Evolutionary conservation across 2,888 invertebrate species (phyloP).

Genomic region (Celastrina argiolus): DNA sequence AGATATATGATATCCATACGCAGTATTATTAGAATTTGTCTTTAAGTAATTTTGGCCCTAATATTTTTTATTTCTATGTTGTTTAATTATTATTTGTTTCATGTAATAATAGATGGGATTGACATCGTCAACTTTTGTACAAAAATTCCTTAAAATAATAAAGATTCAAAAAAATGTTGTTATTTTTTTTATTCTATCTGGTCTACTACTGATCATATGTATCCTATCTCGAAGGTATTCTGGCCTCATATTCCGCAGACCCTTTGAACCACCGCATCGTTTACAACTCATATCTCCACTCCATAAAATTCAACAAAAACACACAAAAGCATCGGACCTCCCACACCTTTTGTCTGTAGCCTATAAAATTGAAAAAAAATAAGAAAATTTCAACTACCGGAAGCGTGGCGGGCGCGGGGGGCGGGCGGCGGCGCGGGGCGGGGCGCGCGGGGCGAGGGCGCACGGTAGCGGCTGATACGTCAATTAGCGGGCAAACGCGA

Average conservation of each 20-base stretch:
- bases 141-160: too few relatives aligned
- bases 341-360: constrained; percentile 32
- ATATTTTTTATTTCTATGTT: too few relatives aligned
- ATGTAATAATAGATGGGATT: too few relatives aligned
- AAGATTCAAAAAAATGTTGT: too few relatives aligned
- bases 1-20: too few relatives aligned
- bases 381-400: constrained; percentile 38
- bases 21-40: too few relatives aligned
- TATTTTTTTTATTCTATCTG: too few relatives aligned
- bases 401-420: constrained; percentile 44
- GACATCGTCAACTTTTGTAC: too few relatives aligned
- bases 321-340: constrained; percentile 28
- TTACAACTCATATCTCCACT: background rate
- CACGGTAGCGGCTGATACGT: constrained; percentile 64
- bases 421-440: constrained; percentile 27
- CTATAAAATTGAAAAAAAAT: constrained; percentile 27
- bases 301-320: constrained; percentile 16
- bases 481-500: constrained; percentile 68
- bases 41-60: too few relatives aligned
- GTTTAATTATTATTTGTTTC: too few relatives aligned
- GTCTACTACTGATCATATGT: too few relatives aligned
- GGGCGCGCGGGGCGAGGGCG: constrained; percentile 36
- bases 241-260: background rate
- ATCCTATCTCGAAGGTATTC: too few relatives aligned
- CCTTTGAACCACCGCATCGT: constrained; percentile 5